Base-by-base conservation (phyloP, 2,113 vertebrate genomes). In the Trogon surrucura region DNA sequence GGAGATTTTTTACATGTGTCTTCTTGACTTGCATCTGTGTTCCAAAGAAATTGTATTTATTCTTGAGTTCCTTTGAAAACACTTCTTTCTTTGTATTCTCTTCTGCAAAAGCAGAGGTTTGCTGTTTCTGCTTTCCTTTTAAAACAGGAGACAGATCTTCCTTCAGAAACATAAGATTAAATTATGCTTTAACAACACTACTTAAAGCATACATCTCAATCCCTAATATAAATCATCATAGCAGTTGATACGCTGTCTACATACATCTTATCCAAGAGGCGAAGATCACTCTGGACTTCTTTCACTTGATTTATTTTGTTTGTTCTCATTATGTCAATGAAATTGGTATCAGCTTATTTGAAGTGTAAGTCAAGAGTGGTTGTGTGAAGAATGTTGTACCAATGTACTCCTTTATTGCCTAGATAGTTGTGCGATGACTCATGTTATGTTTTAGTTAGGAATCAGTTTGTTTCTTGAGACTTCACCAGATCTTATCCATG, bases 251-350 rank as follows among this genome's bases (percentile, higher is more conserved):
- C 74, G 81, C 54, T 96, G 61, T 92, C 80, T 79, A 90, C 92
- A 94, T 29, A 60, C 50, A 87, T 95, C 58, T 96, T 73, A 94
- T 91, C 32, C 16, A 61, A 87, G 86, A 95, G 67, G 4, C n/a
- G 81, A 93, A 89, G 54, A 73, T 95, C 77, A 86, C 73, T 47
- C 45, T 74, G 62, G 85, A 88, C n/a, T 88, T 78, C 20, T 45
- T 96, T 95, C 53, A 95, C 85, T 95, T 92, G 66, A 65, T 94
- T 96, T 91, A 45, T 80, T 92, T 64, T 88, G 44, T 88, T 94
- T 97, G 95, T 93, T 91, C 93, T 81, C 74, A 95, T 97, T 92
- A 94, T 90, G 80, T 85, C 93, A 96, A 88, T 91, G 91, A 96
- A 98, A 93, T 61, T 66, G n/a, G 17, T 86, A 82, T 95, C 87